Evolutionary conservation across 2,113 vertebrate species (phyloP), one percentile per base, ranked within the genome.

Genomic region (Indicator indicator): DNA sequence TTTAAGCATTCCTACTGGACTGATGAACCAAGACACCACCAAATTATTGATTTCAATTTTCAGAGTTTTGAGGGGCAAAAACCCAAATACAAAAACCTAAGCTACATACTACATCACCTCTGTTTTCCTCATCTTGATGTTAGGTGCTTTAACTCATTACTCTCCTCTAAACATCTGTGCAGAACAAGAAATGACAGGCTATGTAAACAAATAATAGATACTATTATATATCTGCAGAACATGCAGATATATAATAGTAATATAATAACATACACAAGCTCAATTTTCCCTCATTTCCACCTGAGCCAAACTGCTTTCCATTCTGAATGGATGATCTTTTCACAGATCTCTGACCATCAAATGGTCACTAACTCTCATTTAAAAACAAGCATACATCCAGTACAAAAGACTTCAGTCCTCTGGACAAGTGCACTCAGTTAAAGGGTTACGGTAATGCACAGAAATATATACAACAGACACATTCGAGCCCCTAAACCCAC

Each of bases 261-360:
- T 36, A 36, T 36, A 36, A 36, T 36, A 36, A 23, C 17, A 89
- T 12, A 46, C 30, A 64, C 27, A 38, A 0, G 0, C 1, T 14
- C 21, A 36, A 16, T 55, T 86, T 60, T 12, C 58, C 38, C 32
- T 72, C 36, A 36, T 54, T 83, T 83, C 12, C 40, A 89, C 16
- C 36, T 13, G 4, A 85, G 59, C 5, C 52, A 65, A 92, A 69
- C 18, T 79, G n/a, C 23, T 32, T 67, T 44, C 50, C n/a, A 36
- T 62, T 76, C 36, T 58, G 58, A 74, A 81, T 0, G 0, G 13
- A 78, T 24, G 0, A 0, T 11, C 17, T 52, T 44, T 44, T 67
- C 82, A 55, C n/a, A 56, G 17, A 33, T 14, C 32, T 77, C 46
- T 27, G 16, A 24, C 8, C 24, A 23, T 55, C n/a, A 33, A 38